Evolutionary conservation across 2,797 vertebrate genomes (phyloP).

Genomic region (Carduelis carduelis): DNA sequence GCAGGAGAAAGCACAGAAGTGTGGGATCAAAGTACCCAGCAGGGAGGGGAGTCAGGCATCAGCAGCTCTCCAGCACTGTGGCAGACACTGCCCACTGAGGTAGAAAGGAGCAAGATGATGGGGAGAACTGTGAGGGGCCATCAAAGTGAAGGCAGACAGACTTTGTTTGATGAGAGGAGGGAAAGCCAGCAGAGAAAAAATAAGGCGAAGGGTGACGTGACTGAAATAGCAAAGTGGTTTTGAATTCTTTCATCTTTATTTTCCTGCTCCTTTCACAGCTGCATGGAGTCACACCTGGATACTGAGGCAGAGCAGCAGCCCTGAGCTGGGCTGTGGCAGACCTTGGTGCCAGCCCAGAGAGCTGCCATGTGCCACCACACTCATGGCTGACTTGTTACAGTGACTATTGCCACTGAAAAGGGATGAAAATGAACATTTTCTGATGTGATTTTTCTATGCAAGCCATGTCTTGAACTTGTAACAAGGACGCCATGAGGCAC

Average conservation of each 20-base stretch:
- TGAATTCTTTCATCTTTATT: not conserved
- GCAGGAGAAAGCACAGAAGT: not conserved
- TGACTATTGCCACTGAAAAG: not conserved
- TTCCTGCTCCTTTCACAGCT: not conserved
- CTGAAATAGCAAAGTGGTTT: not conserved
- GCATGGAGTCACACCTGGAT: not conserved
- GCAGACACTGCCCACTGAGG: not conserved
- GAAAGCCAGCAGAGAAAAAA: not conserved
- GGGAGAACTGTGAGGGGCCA: not conserved
- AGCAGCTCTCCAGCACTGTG: not conserved
- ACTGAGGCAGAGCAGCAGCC: not conserved
- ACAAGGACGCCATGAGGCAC: not conserved
- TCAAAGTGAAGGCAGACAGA: not conserved
- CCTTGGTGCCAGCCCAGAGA: not conserved
- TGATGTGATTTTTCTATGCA: not conserved
- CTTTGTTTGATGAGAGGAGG: not conserved
- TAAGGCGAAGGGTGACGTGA: not conserved
- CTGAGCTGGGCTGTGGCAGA: not conserved
- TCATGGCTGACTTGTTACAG: not conserved
- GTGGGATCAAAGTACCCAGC: not conserved
- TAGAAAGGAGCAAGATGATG: fast-evolving
- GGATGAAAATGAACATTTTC: not conserved
- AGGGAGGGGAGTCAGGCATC: not conserved
- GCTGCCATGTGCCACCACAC: not conserved
- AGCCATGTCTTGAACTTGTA: not conserved